These are phyloP conservation scores for Erannis defoliaria DNA, from an alignment of 2,888 invertebrate species.

Conservation along the genomic window DNA sequence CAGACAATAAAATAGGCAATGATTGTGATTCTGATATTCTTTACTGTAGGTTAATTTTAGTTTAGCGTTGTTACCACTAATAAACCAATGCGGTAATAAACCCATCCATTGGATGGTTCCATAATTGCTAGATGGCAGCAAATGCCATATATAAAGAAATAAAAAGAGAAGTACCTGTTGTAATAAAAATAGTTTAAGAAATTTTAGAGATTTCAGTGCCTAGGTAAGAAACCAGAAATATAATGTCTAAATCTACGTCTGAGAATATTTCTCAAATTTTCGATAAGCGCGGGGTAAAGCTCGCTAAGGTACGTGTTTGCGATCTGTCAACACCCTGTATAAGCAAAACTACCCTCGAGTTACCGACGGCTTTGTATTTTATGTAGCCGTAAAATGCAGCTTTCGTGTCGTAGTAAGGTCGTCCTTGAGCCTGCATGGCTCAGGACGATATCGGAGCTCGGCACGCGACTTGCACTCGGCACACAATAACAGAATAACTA, in stretches of 20 bases:
- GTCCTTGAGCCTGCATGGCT: constrained; percentile 51
- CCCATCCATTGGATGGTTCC: no score
- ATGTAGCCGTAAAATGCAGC: constrained; percentile 54
- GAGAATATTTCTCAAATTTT: neutral
- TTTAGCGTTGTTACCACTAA: no score
- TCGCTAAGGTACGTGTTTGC: neutral
- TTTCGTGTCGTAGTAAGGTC: constrained; percentile 58
- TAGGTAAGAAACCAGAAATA: no score
- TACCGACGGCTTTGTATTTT: constrained; percentile 33
- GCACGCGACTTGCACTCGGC: constrained; percentile 34
- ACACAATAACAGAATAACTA: neutral
- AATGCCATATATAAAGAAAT: no score
- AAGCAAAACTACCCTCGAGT: constrained; percentile 6
- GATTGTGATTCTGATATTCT: neutral
- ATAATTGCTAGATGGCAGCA: no score
- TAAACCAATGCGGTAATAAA: no score
- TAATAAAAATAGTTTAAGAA: no score
- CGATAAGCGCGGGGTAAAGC: neutral
- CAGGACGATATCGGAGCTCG: constrained; percentile 38
- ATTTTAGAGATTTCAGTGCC: no score
- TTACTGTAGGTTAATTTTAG: no score
- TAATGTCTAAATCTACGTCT: no score
- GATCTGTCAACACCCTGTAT: constrained; percentile 10
- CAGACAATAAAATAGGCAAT: neutral
- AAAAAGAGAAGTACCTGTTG: no score